A percentile compares a stretch with the other conserved stretches of the same genome.
Conservation (phyloP, 2,888 invertebrate species). For the Muscina levida region DNA sequence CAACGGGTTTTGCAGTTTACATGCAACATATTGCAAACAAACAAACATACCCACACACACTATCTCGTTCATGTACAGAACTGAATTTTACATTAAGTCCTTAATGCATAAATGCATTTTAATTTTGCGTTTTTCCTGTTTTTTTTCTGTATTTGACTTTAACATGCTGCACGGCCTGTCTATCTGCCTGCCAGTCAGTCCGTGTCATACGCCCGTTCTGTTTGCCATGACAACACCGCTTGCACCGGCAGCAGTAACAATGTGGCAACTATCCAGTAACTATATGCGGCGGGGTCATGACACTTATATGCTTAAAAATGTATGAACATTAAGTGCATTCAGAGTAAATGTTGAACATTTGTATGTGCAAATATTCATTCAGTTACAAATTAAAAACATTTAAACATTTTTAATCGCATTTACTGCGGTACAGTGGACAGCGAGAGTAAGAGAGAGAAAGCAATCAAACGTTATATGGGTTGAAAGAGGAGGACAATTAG, state of each 20-base stretch:
- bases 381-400: too few relatives aligned
- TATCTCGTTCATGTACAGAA: too few relatives aligned
- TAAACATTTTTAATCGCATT: too few relatives aligned
- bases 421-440: too few relatives aligned
- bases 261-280: background rate
- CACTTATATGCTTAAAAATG: slow-evolving; percentile 10
- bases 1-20: background rate
- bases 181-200: background rate
- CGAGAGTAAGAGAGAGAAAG: too few relatives aligned
- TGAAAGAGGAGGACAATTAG: too few relatives aligned
- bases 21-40: background rate
- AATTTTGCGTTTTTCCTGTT: background rate
- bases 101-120: slow-evolving; percentile 23
- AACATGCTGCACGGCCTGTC: background rate
- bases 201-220: too few relatives aligned
- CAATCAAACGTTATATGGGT: too few relatives aligned
- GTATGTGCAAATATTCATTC: too few relatives aligned
- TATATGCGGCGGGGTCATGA: slow-evolving; percentile 27
- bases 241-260: background rate
- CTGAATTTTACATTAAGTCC: slow-evolving; percentile 1
- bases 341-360: too few relatives aligned
- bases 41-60: background rate
- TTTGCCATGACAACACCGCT: background rate
- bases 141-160: background rate
- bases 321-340: background rate